Conservation (phyloP, 64 coral and sea anemone species). For the Platygyra sinensis region DNA sequence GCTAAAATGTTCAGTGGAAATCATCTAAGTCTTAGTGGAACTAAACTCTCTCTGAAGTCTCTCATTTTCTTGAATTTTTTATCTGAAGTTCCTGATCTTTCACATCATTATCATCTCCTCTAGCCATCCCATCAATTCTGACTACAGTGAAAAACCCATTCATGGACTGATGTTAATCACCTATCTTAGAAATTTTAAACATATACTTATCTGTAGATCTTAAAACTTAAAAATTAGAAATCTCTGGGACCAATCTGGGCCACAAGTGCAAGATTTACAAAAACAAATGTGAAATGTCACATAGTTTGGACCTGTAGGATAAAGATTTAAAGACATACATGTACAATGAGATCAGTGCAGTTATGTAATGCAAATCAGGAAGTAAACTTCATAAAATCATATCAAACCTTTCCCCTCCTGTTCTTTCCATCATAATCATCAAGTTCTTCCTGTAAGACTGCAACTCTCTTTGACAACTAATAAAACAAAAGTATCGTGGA, state of each 20-base stretch:
- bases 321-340: too few relatives aligned
- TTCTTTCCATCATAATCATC: conserved; percentile 70
- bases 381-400: neutral
- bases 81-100: conserved; percentile 94
- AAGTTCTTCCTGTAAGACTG: conserved; percentile 90
- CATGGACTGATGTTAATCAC: neutral
- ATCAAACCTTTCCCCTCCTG: conserved; percentile 73
- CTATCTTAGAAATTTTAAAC: too few relatives aligned
- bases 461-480: conserved; percentile 96
- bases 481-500: neutral
- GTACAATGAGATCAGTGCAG: too few relatives aligned
- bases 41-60: conserved; percentile 90
- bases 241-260: too few relatives aligned
- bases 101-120: conserved; percentile 72
- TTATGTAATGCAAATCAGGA: too few relatives aligned
- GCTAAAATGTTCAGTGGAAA: too few relatives aligned
- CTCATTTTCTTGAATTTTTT: conserved; percentile 99
- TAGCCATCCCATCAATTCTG: conserved; percentile 31
- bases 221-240: too few relatives aligned
- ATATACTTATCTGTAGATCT: too few relatives aligned
- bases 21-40: neutral
- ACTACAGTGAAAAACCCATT: neutral
- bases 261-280: too few relatives aligned
- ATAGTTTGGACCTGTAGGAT: too few relatives aligned
- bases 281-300: too few relatives aligned